Base-by-base conservation (phyloP, 2,797 vertebrate genomes). In the Falco columbarius region DNA sequence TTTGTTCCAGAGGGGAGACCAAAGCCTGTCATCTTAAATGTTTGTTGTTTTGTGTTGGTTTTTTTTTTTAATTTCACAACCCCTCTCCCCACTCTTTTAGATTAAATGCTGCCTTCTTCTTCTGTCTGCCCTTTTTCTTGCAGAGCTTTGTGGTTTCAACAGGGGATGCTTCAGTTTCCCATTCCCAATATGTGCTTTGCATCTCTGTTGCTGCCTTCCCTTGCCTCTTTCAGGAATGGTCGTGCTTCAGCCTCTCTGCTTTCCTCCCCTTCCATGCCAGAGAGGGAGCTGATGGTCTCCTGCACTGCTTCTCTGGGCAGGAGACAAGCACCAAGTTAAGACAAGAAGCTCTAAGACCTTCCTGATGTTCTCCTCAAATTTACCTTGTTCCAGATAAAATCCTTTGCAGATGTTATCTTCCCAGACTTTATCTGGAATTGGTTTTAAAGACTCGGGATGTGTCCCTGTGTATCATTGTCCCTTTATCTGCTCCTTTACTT, bases 111-210 rank as follows among this genome's bases (percentile, higher is more conserved):
- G 21, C 13, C 6, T 56, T 5, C 26, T 51, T 4, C 47, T 66
- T 72, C 47, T 85, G 4, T 44, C 36, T 90, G 12, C 16, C 36
- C 6, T 36, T 67, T 81, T 83, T 36, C 32, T 75, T 44, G 14
- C 22, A 72, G 38, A 18, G 13, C 7, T 88, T 73, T 88, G 23
- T 85, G 66, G 14, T 89, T 95, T 74, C 21, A 14, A n/a, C 4
- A 20, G 40, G 24, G 14, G 1, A 27, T 82, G 15, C 40, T 87
- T 76, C 2, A 4, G 6, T 81, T 88, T 82, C 46, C 62, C 12
- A 10, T n/a, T 74, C 36, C 14, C 9, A 29, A 10, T 13, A 7
- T 5, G 6, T 0, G 0, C 16, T 70, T 26, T 49, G 0, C 10
- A 2, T 83, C 12, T 52, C 81, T 40, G 7, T 38, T 85, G 66